A percentile compares a stretch with the other conserved stretches of the same genome.
These are phyloP conservation scores for Caenorhabditis imperialis DNA, from an alignment of 2,888 invertebrate genomes.

Conservation along the genomic window DNA sequence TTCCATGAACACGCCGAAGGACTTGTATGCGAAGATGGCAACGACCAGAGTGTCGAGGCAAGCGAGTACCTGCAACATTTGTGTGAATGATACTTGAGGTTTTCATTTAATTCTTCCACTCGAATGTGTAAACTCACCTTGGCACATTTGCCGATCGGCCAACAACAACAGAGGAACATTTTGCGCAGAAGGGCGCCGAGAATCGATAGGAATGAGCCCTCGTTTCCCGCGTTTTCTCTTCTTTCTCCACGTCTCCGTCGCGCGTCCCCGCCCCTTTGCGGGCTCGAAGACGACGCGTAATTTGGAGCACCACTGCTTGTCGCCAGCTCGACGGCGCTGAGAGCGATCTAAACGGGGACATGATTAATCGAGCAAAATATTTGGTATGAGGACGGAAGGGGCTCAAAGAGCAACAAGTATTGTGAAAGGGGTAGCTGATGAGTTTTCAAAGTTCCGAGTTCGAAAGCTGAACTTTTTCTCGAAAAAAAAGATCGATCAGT, in stretches of 20 bases:
- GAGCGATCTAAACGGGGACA: too few relatives aligned
- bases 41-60: conserved; percentile 63
- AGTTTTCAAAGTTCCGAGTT: too few relatives aligned
- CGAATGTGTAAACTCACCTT: conserved; percentile 48
- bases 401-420: background rate
- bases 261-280: conserved; percentile 9
- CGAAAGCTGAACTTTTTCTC: too few relatives aligned
- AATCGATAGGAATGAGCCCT: conserved; percentile 46
- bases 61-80: conserved; percentile 58
- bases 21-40: conserved; percentile 57
- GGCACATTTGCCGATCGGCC: conserved; percentile 74
- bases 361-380: too few relatives aligned
- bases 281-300: conserved; percentile 11
- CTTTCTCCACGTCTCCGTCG: conserved; percentile 9
- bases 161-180: conserved; percentile 71
- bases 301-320: conserved; percentile 19
- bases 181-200: conserved; percentile 17
- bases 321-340: background rate
- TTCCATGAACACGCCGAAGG: conserved; percentile 39
- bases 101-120: background rate
- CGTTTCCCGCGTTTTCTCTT: background rate
- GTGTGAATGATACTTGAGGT: conserved; percentile 12
- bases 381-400: too few relatives aligned
- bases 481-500: background rate
- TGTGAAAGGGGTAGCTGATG: too few relatives aligned